A percentile compares a stretch with the other conserved stretches of the same genome.
phyloP scores from a whole-genome alignment of 2,797 vertebrate genomes.

The Scomberomorus guttatus region DNA sequence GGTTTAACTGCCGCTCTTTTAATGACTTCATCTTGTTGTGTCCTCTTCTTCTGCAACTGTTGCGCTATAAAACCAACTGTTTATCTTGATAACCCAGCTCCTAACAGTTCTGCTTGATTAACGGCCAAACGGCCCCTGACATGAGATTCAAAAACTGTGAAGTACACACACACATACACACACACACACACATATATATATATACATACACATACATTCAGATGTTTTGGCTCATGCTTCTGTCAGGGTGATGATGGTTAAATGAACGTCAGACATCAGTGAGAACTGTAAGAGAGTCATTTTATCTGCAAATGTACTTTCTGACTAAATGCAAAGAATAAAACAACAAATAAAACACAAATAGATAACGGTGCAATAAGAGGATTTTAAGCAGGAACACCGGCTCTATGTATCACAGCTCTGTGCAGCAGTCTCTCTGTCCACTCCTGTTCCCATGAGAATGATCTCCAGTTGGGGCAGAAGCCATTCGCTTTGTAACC shows the following conservation, averaged over 20 bases:
- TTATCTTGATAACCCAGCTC: too few relatives aligned
- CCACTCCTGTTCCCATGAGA: constrained; percentile 80
- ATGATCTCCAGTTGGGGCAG: constrained; percentile 72
- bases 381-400: not conserved
- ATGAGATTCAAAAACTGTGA: too few relatives aligned
- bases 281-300: not conserved
- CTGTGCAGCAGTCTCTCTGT: constrained; percentile 39
- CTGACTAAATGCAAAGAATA: not conserved
- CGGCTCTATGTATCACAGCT: constrained; percentile 24
- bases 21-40: too few relatives aligned
- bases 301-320: not conserved
- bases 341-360: not conserved
- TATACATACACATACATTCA: too few relatives aligned
- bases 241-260: not conserved
- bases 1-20: too few relatives aligned
- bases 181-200: too few relatives aligned
- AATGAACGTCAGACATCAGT: not conserved
- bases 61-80: too few relatives aligned
- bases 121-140: too few relatives aligned
- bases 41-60: too few relatives aligned
- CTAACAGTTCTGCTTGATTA: too few relatives aligned
- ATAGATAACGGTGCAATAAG: not conserved
- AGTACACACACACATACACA: too few relatives aligned
- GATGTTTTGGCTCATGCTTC: not conserved
- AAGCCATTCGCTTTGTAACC: constrained; percentile 70